Evolutionary conservation across 2,888 invertebrate species (phyloP), one percentile per base, ranked within the genome.

Genomic region (Synanthedon tipuliformis): DNA sequence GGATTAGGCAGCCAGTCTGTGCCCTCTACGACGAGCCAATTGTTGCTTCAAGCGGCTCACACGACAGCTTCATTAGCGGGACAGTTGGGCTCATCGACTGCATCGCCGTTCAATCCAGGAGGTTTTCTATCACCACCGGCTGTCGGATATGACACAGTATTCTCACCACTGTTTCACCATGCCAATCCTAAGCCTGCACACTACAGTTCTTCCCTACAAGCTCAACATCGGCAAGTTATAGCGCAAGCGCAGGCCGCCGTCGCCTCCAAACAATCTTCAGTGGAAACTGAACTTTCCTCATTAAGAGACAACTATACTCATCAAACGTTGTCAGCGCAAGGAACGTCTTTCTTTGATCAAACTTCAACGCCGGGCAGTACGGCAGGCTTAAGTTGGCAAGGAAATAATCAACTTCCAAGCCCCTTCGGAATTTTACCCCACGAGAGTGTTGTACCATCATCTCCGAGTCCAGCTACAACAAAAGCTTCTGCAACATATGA

Each of bases 161-260:
- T 95, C 73, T 92, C 93, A 61, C 94, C 95, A 57, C 81, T 95
- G 58, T 94, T 95, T 80, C 94, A 94, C 76, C 94, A 93, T 86
- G 91, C 92, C 53, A 92, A 91, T 61, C 89, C 92, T 11, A 93
- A 93, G 76, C 92, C 92, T 64, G 91, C 92, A 59, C 92, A 92
- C 71, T 93, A 92, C 73, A 91, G 92, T 77, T 87, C 90, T 69
- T 85, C 90, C 67, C 88, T 88, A 76, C 90, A 85, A 68, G 89
- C 89, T 50, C 92, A 93, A 71, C 93, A 93, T 72, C 87, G 92
- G 57, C 93, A 93, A 83, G 90, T 89, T 57, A 84, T 91, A 71
- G 90, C 89, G 58, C 88, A 84, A 76, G 85, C 87, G 52, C 83
- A 88, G 60, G 85, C 85, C 54, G 87, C 90, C 56, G 90, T 86